Conservation (phyloP, 2,797 vertebrate species). For the Arrhamphus sclerolepis region DNA sequence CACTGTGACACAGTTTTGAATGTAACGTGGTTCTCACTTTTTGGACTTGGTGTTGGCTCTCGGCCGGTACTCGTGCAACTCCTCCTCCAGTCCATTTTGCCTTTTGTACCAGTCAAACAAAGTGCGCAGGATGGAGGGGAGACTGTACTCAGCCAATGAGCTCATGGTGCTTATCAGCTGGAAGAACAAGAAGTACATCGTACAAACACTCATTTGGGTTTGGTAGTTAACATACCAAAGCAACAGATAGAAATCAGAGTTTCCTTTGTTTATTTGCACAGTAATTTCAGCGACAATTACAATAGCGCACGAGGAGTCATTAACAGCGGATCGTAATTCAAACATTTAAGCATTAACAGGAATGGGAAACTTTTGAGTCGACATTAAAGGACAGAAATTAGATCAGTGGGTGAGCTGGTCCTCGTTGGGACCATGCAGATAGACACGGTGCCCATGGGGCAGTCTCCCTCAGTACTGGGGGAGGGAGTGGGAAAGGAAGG, state of each 20-base stretch:
- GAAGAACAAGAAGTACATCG: constrained; percentile 32
- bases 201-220: constrained; percentile 50
- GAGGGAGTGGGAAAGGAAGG: constrained; percentile 81
- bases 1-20: too few species aligned
- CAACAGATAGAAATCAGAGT: constrained; percentile 47
- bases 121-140: constrained; percentile 95
- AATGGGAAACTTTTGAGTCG: constrained; percentile 3
- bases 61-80: constrained; percentile 93
- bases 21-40: constrained; percentile 79
- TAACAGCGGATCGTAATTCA: constrained; percentile 12
- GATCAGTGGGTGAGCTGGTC: constrained; percentile 18
- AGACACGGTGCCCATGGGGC: constrained; percentile 56
- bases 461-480: constrained; percentile 38
- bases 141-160: constrained; percentile 95
- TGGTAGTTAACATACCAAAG: constrained; percentile 52
- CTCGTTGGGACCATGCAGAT: constrained; percentile 15
- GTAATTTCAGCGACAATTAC: constrained; percentile 20
- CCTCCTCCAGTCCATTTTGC: constrained; percentile 96
- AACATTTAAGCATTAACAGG: constrained; percentile 8
- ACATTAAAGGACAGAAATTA: constrained; percentile 7
- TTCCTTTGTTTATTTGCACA: constrained; percentile 67
- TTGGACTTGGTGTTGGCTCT: constrained; percentile 96
- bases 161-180: constrained; percentile 98
- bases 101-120: constrained; percentile 98
- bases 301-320: neutral